Evolutionary conservation across 2,888 invertebrate species (phyloP), one percentile per base, ranked within the genome.

Genomic region (Timema cristinae): DNA sequence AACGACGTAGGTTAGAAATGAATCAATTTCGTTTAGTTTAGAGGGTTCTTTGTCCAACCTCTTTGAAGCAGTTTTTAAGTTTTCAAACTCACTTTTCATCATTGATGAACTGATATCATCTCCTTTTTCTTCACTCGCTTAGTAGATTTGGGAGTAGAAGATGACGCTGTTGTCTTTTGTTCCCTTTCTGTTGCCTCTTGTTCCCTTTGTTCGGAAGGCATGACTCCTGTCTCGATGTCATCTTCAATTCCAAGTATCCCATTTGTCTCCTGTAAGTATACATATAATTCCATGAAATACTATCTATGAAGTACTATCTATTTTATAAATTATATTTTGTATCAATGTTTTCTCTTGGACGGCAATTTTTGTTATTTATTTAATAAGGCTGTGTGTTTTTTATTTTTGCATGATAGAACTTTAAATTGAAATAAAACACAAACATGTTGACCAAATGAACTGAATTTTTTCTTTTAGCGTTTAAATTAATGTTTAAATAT

Each of bases 1-100:
- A 70, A 50, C 63, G 15, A 63, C 51, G 48, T 66, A 70, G 50
- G 51, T 66, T 6, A 70, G 11, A 70, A 70, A 70, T 61, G 50
- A 5, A 70, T 49, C 50, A 10, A 61, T 69, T 61, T 69, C 49
- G 32, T 69, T 56, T 0, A 48, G 6, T 69, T 69, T 0, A 69
- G 61, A 48, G 10, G 51, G 50, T 50, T 66, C 50, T 70, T 61
- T 70, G 47, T 63, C 70, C 50, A 66, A 70, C 7, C 7, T 70
- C 48, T 61, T 49, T 66, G 70, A 8, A 13, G 70, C 63, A 70
- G 6, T 63, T 2, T 63, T 63, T 50, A 70, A 49, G 9, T 63
- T 32, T 0, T 61, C 49, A 5, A 66, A 70, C 9, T 50, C 63
- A 49, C 9, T 70, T 0, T n/a, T 50, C 63, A 70, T 70, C 52